Base-by-base conservation (phyloP, 2,797 vertebrate species). In the Sebastes itinus region DNA sequence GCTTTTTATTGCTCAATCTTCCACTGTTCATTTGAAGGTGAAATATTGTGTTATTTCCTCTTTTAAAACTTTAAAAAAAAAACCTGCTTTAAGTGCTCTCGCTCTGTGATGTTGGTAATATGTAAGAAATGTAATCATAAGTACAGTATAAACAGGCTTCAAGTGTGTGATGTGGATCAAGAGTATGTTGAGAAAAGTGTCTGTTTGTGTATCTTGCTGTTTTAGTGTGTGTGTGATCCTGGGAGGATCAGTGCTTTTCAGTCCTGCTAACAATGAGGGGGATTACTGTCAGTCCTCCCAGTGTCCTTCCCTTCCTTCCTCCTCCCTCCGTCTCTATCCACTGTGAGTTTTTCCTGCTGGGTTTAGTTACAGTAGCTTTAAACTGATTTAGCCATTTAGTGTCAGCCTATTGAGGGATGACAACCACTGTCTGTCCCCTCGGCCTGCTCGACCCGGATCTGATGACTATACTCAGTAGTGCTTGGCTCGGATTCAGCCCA, bases 351-450 rank as follows among this genome's bases (percentile, higher is more conserved):
- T 72, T 85, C 76, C 42, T 84, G 54, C 79, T 82, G 77, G 82
- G 85, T 88, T 93, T 89, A 86, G 90, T 86, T 89, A 82, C 90
- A 91, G 87, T 87, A 81, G 91, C 80, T 87, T 88, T 92, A 92
- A 92, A 92, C 90, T 91, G 90, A 93, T 93, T 93, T 90, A 89
- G 91, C 83, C 78, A 89, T 88, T 94, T 91, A 89, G 83, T 75
- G 78, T 92, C 87, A 75, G 86, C 69, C 88, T 82, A 77, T 81
- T 92, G 89, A 93, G 80, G 80, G 86, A 92, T 88, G 86, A 88
- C 92, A 88, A 77, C 77, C 66, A n/a, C 83, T 81, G 82, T 77
- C 82, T 88, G 85, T 87, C 82, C 81, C 71, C 61, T 72, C 56
- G 32, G 75, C 77, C 81, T 56, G 80, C 80, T 66, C 67, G 20